A percentile compares a stretch with the other conserved stretches of the same genome.
Evolutionary conservation across 2,888 invertebrate genomes (phyloP).

Genomic region (Flexamia atlantica): DNA sequence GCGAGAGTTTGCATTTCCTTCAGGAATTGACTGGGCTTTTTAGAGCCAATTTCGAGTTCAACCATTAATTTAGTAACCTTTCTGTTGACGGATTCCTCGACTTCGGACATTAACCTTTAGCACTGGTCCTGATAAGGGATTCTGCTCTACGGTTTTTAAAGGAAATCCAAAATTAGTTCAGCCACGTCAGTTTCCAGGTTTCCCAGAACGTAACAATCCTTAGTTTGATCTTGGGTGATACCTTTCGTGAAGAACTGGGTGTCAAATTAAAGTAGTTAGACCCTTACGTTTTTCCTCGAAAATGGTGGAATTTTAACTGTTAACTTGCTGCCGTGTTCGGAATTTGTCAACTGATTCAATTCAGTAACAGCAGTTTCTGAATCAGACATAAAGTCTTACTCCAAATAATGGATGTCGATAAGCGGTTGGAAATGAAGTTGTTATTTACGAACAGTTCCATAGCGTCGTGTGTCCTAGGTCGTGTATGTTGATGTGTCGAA

Average conservation of each 20-base stretch:
- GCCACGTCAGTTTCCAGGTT: conserved; percentile 69
- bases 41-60: conserved; percentile 69
- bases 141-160: conserved; percentile 65
- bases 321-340: neutral
- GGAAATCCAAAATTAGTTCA: conserved; percentile 69
- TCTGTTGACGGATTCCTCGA: conserved; percentile 68
- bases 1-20: conserved; percentile 69
- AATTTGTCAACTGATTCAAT: too few relatives aligned
- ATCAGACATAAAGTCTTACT: too few relatives aligned
- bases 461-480: too few relatives aligned
- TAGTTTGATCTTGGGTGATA: conserved; percentile 68
- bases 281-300: conserved; percentile 66
- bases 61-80: conserved; percentile 67
- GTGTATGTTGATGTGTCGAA: too few relatives aligned
- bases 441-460: too few relatives aligned
- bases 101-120: conserved; percentile 67
- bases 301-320: conserved; percentile 66
- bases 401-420: too few relatives aligned
- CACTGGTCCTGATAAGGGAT: conserved; percentile 67
- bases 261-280: conserved; percentile 71
- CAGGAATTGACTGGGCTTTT: conserved; percentile 69
- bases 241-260: conserved; percentile 65
- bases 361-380: too few relatives aligned
- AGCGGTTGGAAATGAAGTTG: too few relatives aligned
- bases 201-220: conserved; percentile 69